Evolutionary conservation across 2,797 vertebrate species (phyloP).

Genomic region (Malacoraja senta): DNA sequence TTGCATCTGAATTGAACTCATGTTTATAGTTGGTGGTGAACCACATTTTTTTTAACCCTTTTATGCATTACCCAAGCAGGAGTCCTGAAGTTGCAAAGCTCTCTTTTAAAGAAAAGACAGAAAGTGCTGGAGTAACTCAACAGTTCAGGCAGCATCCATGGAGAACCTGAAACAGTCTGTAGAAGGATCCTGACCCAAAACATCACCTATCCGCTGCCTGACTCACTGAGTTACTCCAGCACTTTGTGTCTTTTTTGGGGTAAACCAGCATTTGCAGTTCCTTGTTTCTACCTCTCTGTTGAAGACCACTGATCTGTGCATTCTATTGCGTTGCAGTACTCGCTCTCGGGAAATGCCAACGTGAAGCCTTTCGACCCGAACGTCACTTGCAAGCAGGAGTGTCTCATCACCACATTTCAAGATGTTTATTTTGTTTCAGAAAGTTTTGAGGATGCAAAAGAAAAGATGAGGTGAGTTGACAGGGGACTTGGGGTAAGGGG

Average conservation of each 20-base stretch:
- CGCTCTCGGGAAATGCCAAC: conserved; percentile 76
- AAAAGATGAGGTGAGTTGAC: conserved; percentile 79
- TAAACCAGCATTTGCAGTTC: too few species aligned
- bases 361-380: conserved; percentile 84
- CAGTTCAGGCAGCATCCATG: too few species aligned
- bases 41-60: background rate
- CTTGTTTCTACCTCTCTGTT: background rate
- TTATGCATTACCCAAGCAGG: conserved; percentile 15
- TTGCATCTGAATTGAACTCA: background rate
- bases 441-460: conserved; percentile 92
- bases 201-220: too few species aligned
- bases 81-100: background rate
- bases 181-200: too few species aligned
- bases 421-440: conserved; percentile 90
- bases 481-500: too few species aligned
- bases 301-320: background rate
- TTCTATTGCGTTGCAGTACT: conserved; percentile 61
- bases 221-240: too few species aligned
- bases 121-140: too few species aligned
- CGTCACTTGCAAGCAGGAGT: conserved; percentile 83
- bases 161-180: too few species aligned
- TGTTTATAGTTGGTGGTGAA: conserved; percentile 2
- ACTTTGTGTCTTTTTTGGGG: too few species aligned
- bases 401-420: conserved; percentile 91
- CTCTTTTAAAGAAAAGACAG: background rate